These are phyloP conservation scores for Melanostoma mellinum DNA, from an alignment of 2,888 invertebrate species.

Conservation along the genomic window DNA sequence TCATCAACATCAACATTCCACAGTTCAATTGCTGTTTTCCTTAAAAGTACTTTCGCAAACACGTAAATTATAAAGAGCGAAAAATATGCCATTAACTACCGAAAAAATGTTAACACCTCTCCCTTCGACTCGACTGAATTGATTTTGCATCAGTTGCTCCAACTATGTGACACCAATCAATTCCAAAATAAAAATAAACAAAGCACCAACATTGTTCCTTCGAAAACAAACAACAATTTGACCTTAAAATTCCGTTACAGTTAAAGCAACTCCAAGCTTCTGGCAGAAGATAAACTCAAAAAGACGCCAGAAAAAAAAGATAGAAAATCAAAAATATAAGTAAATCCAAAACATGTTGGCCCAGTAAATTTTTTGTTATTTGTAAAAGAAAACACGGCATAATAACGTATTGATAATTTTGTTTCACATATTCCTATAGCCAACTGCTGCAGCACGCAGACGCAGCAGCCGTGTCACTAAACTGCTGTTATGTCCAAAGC, in stretches of 20 bases:
- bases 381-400: constrained; percentile 44
- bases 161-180: not conserved
- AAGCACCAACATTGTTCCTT: constrained; percentile 4
- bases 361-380: constrained; percentile 57
- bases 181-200: not conserved
- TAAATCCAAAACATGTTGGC: constrained; percentile 41
- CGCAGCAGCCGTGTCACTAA: constrained; percentile 54
- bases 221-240: constrained; percentile 56
- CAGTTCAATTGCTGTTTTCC: constrained; percentile 41
- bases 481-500: constrained; percentile 62
- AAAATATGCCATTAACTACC: constrained; percentile 58
- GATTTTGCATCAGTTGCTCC: constrained; percentile 12
- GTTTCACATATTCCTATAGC: not conserved
- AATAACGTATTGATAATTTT: constrained; percentile 3
- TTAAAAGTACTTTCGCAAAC: constrained; percentile 34
- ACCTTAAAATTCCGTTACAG: constrained; percentile 72
- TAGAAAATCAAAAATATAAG: constrained; percentile 4
- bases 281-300: constrained; percentile 21
- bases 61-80: constrained; percentile 2
- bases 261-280: constrained; percentile 44
- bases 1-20: constrained; percentile 47
- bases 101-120: constrained; percentile 64
- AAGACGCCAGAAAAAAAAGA: not conserved
- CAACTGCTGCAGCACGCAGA: not conserved
- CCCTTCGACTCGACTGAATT: constrained; percentile 44